Conservation (phyloP, 2,888 invertebrate species). For the Tachystola acroxantha region DNA sequence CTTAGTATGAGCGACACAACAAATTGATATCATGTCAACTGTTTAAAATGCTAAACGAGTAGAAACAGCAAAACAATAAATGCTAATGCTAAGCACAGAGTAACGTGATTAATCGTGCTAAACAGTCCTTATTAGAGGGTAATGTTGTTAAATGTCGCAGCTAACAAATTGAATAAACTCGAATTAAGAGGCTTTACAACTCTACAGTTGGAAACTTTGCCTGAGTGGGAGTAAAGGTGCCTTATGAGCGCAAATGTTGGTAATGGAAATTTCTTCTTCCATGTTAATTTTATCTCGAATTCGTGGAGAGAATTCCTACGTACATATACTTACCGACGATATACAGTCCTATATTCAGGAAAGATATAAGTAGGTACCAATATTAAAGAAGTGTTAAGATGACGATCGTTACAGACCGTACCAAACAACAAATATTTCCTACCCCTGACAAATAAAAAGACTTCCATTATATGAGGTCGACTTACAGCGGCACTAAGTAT, state of each 20-base stretch:
- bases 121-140: slow-evolving; percentile 49
- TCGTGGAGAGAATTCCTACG: too few species aligned
- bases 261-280: too few species aligned
- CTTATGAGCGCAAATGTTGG: too few species aligned
- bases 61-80: slow-evolving; percentile 42
- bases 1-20: not conserved
- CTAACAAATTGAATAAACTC: slow-evolving; percentile 43
- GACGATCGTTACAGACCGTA: too few species aligned
- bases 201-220: slow-evolving; percentile 15
- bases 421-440: slow-evolving; percentile 15
- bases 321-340: too few species aligned
- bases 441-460: slow-evolving; percentile 43
- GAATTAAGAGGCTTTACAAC: slow-evolving; percentile 26
- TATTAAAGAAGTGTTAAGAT: too few species aligned
- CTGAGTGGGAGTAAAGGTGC: not conserved
- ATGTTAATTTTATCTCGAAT: too few species aligned
- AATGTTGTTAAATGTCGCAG: slow-evolving; percentile 42
- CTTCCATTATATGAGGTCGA: slow-evolving; percentile 50
- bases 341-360: too few species aligned
- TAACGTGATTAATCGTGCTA: slow-evolving; percentile 55
- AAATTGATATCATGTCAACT: slow-evolving; percentile 31
- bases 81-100: slow-evolving; percentile 40
- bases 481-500: slow-evolving; percentile 49
- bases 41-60: slow-evolving; percentile 36
- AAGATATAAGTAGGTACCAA: too few species aligned